These are phyloP conservation scores for Meiosimyza decipiens DNA, from an alignment of 2,888 invertebrate species.

Conservation along the genomic window DNA sequence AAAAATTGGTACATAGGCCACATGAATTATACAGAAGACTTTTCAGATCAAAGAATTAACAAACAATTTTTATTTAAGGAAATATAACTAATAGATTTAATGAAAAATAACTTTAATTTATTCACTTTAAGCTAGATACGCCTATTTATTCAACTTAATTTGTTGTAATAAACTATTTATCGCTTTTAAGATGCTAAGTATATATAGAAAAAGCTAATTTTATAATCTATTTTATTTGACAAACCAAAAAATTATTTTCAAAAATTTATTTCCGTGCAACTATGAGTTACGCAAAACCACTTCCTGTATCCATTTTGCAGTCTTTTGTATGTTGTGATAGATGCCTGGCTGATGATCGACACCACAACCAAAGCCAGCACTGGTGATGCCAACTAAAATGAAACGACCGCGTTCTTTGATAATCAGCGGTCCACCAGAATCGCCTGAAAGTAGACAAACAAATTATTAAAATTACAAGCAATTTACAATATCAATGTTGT, in stretches of 20 bases:
- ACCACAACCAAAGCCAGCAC: slow-evolving; percentile 88
- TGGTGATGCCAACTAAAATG: slow-evolving; percentile 84
- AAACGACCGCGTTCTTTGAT: slow-evolving; percentile 76
- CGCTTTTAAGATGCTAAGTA: too few species aligned
- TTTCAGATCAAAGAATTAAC: too few species aligned
- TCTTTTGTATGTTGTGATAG: slow-evolving; percentile 82
- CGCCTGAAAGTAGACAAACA: slow-evolving; percentile 69
- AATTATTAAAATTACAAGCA: slow-evolving; percentile 9
- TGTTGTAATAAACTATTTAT: too few species aligned
- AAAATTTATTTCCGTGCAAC: neutral
- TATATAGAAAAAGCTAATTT: too few species aligned
- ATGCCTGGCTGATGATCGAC: slow-evolving; percentile 88
- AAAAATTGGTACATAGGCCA: too few species aligned
- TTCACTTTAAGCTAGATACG: too few species aligned
- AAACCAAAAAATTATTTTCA: neutral
- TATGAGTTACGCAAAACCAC: slow-evolving; percentile 59
- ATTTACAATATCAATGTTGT: neutral
- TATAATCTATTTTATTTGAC: too few species aligned
- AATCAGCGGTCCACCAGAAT: slow-evolving; percentile 83
- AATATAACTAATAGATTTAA: too few species aligned
- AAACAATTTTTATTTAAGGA: too few species aligned
- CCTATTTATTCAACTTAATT: too few species aligned
- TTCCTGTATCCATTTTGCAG: slow-evolving; percentile 76
- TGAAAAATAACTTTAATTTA: too few species aligned
- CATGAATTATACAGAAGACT: too few species aligned